A percentile compares a stretch with the other conserved stretches of the same genome.
Evolutionary conservation across 2,113 vertebrate species (phyloP).

Genomic region (Bos taurus): ARS-UCD2.0 NC_037337.1:37138501-37139000

Average conservation of each 20-base stretch:
- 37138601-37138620: background rate
- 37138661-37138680: background rate
- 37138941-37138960: background rate
- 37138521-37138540: background rate
- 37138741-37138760: conserved; percentile 36
- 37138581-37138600: background rate
- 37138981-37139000: background rate
- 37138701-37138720: background rate
- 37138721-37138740: background rate
- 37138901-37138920: conserved; percentile 20
- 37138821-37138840: background rate
- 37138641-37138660: background rate
- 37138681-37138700: background rate
- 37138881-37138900: background rate
- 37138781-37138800: background rate
- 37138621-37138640: background rate
- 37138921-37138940: conserved; percentile 9
- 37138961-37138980: background rate
- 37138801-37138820: background rate
- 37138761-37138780: background rate
- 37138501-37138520: background rate
- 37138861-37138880: background rate
- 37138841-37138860: background rate
- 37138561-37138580: conserved; percentile 31
- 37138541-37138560: background rate